Evolutionary conservation across 2,888 invertebrate genomes (phyloP), one percentile per base, ranked within the genome.

Genomic region (Elysia crispata): DNA sequence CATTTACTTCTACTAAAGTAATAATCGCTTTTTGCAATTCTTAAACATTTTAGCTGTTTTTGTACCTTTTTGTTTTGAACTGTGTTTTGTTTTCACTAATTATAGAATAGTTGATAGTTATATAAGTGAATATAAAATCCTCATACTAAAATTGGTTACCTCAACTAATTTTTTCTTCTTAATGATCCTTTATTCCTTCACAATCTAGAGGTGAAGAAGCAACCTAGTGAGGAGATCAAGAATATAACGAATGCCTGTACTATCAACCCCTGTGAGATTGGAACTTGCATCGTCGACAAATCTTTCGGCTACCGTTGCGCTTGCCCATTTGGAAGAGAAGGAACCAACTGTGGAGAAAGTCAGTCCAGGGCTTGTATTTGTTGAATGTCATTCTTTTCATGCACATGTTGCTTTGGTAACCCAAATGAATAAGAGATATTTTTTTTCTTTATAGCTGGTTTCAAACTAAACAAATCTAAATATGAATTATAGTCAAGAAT

Each of bases 281-380:
- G 84, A 20, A 74, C 83, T 11, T 90, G 90, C 85, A 69, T 84
- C 49, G 84, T 86, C 5, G 90, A 90, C 80, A 84, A 86, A 20
- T 81, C 84, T 8, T 82, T 90, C 1, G 90, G 89, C 1, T 89
- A 85, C 82, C 82, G 88, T 23, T 90, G 90, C 84, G 79, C 88
- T 15, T 90, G 90, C 83, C 85, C 86, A 0, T 85, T 89, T 0
- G 89, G 88, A 3, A 85, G 82, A 76, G 77, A 83, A 1, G 89
- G 89, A 25, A 81, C 86, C 31, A 82, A 87, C 62, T 89, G 89
- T 78, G 86, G 85, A 76, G 83, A 86, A 77, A 82, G 90, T 89
- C 70, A 85, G 86, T 78, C 25, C 60, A 1, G 6, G 30, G 20
- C 25, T 60, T 60, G 5, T 23, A 23, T 3, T 60, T 60, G 6